Conservation (phyloP, 2,797 vertebrate genomes). For the Sylvilagus floridanus region DNA sequence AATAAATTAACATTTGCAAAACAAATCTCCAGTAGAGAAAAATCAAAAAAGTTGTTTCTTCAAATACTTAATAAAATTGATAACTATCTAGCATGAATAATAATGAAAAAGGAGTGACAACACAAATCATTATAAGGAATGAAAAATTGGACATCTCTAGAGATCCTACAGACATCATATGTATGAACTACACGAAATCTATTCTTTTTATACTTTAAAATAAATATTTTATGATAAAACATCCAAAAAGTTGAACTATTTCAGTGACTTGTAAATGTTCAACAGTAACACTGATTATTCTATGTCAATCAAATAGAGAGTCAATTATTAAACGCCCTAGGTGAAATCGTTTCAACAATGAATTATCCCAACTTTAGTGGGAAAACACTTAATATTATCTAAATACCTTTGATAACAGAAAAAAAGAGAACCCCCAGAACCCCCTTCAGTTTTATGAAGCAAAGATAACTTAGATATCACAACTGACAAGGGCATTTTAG, state of each 20-base stretch:
- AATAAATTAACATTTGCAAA: not conserved
- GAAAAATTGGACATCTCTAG: not conserved
- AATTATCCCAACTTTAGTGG: not conserved
- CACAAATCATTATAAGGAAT: not conserved
- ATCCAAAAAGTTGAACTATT: not conserved
- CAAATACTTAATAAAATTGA: not conserved
- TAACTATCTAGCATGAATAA: not conserved
- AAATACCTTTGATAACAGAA: not conserved
- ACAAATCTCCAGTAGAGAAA: not conserved
- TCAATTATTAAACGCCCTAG: not conserved
- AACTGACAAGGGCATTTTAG: not conserved
- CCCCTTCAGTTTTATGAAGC: not conserved
- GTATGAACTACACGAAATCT: too few relatives aligned
- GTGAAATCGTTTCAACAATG: not conserved
- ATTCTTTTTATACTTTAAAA: too few relatives aligned
- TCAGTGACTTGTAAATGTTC: not conserved
- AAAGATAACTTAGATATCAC: constrained; percentile 6
- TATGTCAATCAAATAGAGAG: not conserved
- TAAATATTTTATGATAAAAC: not conserved
- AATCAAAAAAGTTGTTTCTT: not conserved
- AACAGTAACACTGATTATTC: not conserved
- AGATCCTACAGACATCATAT: not conserved
- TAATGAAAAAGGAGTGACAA: not conserved
- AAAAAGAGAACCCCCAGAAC: not conserved
- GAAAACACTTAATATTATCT: not conserved